These are phyloP conservation scores for Anseranas semipalmata DNA, from an alignment of 2,113 vertebrate genomes.

Conservation along the genomic window DNA sequence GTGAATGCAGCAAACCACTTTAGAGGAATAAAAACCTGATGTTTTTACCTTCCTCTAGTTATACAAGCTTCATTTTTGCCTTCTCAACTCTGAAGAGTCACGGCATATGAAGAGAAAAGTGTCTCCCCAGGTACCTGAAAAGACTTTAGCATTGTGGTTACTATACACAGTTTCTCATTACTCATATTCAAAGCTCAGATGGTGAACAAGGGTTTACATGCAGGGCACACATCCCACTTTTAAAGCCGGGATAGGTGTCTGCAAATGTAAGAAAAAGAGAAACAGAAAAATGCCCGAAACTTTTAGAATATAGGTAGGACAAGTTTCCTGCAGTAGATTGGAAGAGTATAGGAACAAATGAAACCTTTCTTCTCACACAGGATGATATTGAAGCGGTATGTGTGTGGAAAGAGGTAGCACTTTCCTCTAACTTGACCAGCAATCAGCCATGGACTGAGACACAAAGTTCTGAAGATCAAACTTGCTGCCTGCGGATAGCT, in stretches of 20 bases:
- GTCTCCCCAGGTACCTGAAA: neutral
- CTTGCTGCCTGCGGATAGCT: neutral
- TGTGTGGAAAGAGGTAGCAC: neutral
- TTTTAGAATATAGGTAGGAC: neutral
- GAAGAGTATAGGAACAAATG: neutral
- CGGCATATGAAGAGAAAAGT: neutral
- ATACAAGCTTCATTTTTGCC: neutral
- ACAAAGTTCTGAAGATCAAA: neutral
- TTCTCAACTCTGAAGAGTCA: neutral
- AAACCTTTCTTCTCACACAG: neutral
- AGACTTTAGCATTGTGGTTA: neutral
- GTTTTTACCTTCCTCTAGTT: neutral
- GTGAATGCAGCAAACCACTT: neutral
- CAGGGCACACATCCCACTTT: neutral
- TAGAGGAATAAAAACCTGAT: neutral
- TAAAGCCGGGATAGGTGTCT: neutral
- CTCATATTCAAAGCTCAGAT: neutral
- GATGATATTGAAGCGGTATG: neutral
- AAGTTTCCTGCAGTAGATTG: neutral
- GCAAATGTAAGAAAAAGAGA: neutral
- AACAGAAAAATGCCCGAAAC: neutral
- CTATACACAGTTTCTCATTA: neutral
- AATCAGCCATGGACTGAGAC: neutral
- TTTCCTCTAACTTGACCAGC: neutral
- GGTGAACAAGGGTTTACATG: neutral